Evolutionary conservation across 2,888 invertebrate species (phyloP).

Genomic region (Cheilosia pagana): DNA sequence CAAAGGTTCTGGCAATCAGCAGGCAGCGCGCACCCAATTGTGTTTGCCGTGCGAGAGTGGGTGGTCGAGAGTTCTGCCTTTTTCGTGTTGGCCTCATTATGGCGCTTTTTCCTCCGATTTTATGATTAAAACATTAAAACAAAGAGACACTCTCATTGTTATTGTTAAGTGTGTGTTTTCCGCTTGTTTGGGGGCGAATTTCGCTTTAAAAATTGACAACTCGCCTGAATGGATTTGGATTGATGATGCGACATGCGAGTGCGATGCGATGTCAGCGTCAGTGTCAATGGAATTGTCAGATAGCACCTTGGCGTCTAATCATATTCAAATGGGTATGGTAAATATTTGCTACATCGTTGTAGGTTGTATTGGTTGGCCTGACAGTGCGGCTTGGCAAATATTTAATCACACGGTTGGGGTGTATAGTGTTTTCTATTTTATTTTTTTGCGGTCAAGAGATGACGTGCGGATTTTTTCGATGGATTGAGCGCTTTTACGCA

Average conservation of each 20-base stretch:
- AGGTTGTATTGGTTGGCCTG: background rate
- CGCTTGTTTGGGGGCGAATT: conserved; percentile 27
- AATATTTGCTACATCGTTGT: conserved; percentile 51
- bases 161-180: conserved; percentile 43
- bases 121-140: conserved; percentile 21
- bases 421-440: background rate
- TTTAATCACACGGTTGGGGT: conserved; percentile 40
- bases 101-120: conserved; percentile 15
- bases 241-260: conserved; percentile 10
- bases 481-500: conserved; percentile 28
- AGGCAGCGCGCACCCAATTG: background rate
- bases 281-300: conserved; percentile 35
- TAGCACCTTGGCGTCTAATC: conserved; percentile 57
- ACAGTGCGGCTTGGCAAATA: conserved; percentile 37
- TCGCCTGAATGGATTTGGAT: background rate
- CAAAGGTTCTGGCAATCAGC: conserved; percentile 28
- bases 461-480: conserved; percentile 22
- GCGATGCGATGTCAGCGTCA: conserved; percentile 28
- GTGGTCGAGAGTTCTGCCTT: conserved; percentile 44
- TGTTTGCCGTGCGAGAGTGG: conserved; percentile 21
- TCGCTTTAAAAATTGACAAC: conserved; percentile 14
- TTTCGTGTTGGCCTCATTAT: conserved; percentile 54
- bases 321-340: conserved; percentile 56
- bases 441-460: conserved; percentile 6
- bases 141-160: conserved; percentile 43